phyloP scores from a whole-genome alignment of 2,888 invertebrate species.

The Lithophane semibrunnea region DNA sequence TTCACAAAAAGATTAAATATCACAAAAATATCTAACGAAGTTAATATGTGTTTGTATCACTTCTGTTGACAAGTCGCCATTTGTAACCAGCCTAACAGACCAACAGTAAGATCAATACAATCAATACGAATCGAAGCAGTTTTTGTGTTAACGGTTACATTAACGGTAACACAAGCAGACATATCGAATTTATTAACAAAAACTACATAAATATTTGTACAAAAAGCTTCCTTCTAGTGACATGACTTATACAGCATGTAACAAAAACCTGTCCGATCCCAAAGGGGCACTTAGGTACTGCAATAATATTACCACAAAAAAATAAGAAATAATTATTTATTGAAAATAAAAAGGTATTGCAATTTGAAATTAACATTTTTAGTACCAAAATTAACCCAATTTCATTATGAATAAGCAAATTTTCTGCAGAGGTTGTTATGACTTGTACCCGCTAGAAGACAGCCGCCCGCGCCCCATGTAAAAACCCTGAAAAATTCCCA shows the following conservation, averaged over 20 bases:
- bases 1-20: neutral
- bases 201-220: conserved; percentile 17
- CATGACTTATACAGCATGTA: conserved; percentile 10
- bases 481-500: no score
- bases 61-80: neutral
- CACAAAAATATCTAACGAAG: neutral
- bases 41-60: neutral
- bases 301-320: no score
- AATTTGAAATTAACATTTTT: no score
- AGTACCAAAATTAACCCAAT: no score
- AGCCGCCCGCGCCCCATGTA: no score
- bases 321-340: no score
- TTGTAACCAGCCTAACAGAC: neutral
- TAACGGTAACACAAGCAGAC: conserved; percentile 39
- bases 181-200: conserved; percentile 16
- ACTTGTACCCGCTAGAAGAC: no score
- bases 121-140: conserved; percentile 11
- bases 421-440: no score
- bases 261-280: no score
- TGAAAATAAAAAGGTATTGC: no score
- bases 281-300: no score
- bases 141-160: conserved; percentile 32
- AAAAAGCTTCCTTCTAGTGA: conserved; percentile 18
- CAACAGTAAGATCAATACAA: neutral
- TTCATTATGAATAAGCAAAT: no score